Percentiles rank a stretch among this genome's conserved stretches.
phyloP scores from a whole-genome alignment of 2,113 vertebrate genomes.

The Apus apus region DNA sequence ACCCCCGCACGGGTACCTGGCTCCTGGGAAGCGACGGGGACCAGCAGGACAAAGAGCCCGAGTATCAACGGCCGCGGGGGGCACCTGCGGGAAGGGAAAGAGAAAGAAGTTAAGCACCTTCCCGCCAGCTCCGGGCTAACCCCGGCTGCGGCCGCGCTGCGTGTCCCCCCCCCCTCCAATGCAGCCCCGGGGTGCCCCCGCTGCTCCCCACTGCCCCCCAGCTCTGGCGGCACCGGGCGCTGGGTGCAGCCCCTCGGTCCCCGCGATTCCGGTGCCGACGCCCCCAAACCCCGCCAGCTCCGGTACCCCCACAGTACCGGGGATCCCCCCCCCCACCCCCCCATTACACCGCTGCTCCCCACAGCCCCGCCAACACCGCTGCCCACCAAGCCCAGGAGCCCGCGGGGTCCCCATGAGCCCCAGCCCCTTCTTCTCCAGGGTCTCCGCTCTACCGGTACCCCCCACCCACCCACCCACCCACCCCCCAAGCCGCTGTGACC shows the following conservation, averaged over 20 bases:
- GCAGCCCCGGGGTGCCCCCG: too few relatives aligned
- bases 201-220: background rate
- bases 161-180: too few relatives aligned
- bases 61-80: conserved; percentile 19
- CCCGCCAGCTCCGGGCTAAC: background rate
- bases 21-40: conserved; percentile 17
- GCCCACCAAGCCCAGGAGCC: too few relatives aligned
- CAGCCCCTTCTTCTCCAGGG: background rate
- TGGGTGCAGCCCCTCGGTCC: background rate
- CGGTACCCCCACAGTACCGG: background rate
- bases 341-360: background rate
- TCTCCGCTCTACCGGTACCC: background rate
- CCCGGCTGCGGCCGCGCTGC: too few relatives aligned
- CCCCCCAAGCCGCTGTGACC: too few relatives aligned
- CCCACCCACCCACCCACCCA: too few relatives aligned
- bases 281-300: background rate
- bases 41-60: conserved; percentile 48
- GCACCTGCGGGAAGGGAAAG: conserved; percentile 10
- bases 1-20: conserved; percentile 1
- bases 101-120: background rate
- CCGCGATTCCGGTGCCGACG: too few relatives aligned
- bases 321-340: too few relatives aligned
- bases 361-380: too few relatives aligned
- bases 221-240: background rate
- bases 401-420: background rate